phyloP scores from a whole-genome alignment of 2,888 invertebrate genomes.

The Elaeidobius kamerunicus region DNA sequence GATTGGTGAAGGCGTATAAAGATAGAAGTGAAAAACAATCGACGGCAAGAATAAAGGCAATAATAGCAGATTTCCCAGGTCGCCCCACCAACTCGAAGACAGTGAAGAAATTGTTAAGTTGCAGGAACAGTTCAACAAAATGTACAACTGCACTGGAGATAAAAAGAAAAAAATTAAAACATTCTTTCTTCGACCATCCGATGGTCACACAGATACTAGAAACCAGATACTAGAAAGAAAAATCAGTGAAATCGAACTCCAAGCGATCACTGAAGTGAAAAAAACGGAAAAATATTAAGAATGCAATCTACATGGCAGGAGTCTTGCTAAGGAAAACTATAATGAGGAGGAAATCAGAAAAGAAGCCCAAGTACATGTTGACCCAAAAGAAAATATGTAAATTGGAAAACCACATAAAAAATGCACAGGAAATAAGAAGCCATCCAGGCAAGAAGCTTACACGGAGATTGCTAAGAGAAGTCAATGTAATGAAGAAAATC shows the following conservation, averaged over 20 bases:
- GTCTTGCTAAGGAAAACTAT: constrained; percentile 14
- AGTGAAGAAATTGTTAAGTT: too few species aligned
- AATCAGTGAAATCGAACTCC: neutral
- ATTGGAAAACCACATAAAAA: constrained; percentile 4
- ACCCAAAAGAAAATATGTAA: constrained; percentile 5
- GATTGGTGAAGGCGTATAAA: too few species aligned
- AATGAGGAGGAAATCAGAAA: neutral
- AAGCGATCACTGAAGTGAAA: neutral
- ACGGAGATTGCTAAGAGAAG: constrained; percentile 9
- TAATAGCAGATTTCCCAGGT: too few species aligned
- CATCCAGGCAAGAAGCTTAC: neutral
- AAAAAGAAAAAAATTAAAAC: constrained; percentile 1
- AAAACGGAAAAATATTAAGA: constrained; percentile 8
- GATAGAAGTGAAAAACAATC: too few species aligned
- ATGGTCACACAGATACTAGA: neutral
- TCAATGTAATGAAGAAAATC: constrained; percentile 17
- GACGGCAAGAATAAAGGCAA: too few species aligned
- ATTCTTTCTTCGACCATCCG: neutral
- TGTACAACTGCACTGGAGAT: too few species aligned
- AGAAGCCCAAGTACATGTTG: neutral
- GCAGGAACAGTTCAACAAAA: too few species aligned
- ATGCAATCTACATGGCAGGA: constrained; percentile 19
- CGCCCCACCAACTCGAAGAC: too few species aligned
- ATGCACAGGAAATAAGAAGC: neutral
- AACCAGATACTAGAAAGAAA: neutral